Conservation (phyloP, 2,113 vertebrate species). For the Jaculus jaculus region DNA sequence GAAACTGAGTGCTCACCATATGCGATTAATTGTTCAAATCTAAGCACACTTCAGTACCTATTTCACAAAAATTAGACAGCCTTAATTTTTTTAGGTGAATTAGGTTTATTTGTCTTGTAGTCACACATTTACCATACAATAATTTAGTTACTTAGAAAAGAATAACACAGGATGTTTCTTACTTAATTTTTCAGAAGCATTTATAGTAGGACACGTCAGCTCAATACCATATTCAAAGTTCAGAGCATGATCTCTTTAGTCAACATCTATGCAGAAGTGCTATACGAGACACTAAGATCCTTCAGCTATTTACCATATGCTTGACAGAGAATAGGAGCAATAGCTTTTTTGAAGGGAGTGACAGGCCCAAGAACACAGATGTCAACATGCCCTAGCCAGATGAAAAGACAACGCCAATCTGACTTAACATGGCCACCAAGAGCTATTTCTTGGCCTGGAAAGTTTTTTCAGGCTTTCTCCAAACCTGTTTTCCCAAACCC, state of each 20-base stretch:
- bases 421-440: no score
- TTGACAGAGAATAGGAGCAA: no score
- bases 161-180: background rate
- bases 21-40: background rate
- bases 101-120: background rate
- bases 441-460: no score
- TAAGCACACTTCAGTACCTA: background rate
- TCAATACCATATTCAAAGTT: background rate
- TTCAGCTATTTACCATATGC: background rate
- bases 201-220: background rate
- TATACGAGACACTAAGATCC: background rate
- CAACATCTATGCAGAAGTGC: background rate
- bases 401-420: no score
- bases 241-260: background rate
- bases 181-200: background rate
- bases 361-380: no score
- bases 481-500: no score
- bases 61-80: background rate
- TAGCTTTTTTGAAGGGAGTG: no score
- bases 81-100: background rate
- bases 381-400: no score
- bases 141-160: slow-evolving; percentile 4
- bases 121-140: background rate
- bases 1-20: background rate
- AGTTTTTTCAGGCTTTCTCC: no score